Percentiles rank a stretch among this genome's conserved stretches.
Evolutionary conservation across 2,888 invertebrate species (phyloP).

Genomic region (Drosophila anomalata): DNA sequence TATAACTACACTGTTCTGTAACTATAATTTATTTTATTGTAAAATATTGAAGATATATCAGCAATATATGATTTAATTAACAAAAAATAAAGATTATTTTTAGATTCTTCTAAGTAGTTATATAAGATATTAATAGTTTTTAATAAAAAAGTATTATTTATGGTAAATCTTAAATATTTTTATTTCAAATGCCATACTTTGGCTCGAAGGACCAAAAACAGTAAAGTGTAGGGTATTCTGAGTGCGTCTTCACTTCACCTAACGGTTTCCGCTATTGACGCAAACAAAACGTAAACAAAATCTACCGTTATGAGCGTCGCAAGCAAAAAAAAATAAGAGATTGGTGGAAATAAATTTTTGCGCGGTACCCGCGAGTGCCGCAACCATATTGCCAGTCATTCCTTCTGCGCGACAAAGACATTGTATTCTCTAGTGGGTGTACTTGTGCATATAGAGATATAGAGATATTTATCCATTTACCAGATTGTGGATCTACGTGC

Average conservation of each 20-base stretch:
- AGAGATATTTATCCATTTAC: slow-evolving; percentile 17
- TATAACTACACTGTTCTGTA: no score
- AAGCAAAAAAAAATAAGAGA: slow-evolving; percentile 20
- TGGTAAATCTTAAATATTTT: no score
- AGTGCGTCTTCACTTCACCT: neutral
- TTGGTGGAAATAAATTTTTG: slow-evolving; percentile 48
- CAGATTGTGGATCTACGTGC: slow-evolving; percentile 25
- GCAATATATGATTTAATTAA: neutral
- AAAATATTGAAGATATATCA: slow-evolving; percentile 7
- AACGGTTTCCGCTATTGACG: slow-evolving; percentile 29
- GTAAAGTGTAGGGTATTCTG: slow-evolving; percentile 6
- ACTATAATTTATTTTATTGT: no score
- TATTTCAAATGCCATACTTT: no score
- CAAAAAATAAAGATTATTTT: no score
- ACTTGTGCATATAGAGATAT: slow-evolving; percentile 1
- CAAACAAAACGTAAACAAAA: slow-evolving; percentile 47
- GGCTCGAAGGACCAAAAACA: no score
- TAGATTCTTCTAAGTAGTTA: no score
- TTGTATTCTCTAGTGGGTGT: slow-evolving; percentile 49
- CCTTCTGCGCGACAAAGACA: slow-evolving; percentile 59
- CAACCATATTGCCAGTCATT: slow-evolving; percentile 38
- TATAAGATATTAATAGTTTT: no score
- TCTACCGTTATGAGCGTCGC: slow-evolving; percentile 37
- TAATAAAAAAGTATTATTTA: no score
- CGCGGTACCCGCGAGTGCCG: slow-evolving; percentile 23